Percentiles rank a stretch among this genome's conserved stretches.
These are phyloP conservation scores for Leucoma salicis DNA, from an alignment of 2,888 invertebrate species.

Conservation along the genomic window DNA sequence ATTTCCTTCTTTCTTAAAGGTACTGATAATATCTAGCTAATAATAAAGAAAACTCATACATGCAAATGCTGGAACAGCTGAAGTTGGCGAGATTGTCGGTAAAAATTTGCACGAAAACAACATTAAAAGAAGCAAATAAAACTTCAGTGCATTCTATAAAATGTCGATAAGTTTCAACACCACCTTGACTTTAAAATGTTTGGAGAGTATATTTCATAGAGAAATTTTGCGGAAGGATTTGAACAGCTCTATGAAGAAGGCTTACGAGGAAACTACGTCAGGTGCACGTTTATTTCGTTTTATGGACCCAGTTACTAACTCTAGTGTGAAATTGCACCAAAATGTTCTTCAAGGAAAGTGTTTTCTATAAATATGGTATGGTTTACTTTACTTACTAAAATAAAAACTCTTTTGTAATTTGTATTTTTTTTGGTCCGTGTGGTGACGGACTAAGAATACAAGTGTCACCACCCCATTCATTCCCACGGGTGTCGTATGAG, in stretches of 20 bases:
- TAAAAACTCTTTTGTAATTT: too few species aligned
- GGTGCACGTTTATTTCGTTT: too few species aligned
- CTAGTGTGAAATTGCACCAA: too few species aligned
- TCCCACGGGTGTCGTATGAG: too few species aligned
- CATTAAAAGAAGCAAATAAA: constrained; percentile 34
- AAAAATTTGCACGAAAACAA: constrained; percentile 30
- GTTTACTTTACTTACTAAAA: too few species aligned
- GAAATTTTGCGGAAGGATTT: constrained; percentile 17
- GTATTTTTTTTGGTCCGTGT: too few species aligned
- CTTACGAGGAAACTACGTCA: background rate
- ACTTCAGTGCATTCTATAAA: constrained; percentile 27
- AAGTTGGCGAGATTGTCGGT: constrained; percentile 29
- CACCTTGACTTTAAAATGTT: constrained; percentile 22
- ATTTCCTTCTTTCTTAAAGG: too few species aligned
- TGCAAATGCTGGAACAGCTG: constrained; percentile 25
- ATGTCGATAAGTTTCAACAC: constrained; percentile 28
- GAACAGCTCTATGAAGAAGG: constrained; percentile 5
- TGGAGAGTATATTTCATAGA: constrained; percentile 18
- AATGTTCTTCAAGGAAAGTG: too few species aligned
- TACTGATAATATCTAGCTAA: constrained; percentile 15
- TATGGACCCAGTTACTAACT: too few species aligned
- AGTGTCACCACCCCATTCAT: too few species aligned
- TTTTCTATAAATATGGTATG: too few species aligned
- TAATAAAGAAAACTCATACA: constrained; percentile 18
- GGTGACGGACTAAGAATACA: too few species aligned